phyloP scores from a whole-genome alignment of 2,113 vertebrate genomes.

The Channa maculata region DNA sequence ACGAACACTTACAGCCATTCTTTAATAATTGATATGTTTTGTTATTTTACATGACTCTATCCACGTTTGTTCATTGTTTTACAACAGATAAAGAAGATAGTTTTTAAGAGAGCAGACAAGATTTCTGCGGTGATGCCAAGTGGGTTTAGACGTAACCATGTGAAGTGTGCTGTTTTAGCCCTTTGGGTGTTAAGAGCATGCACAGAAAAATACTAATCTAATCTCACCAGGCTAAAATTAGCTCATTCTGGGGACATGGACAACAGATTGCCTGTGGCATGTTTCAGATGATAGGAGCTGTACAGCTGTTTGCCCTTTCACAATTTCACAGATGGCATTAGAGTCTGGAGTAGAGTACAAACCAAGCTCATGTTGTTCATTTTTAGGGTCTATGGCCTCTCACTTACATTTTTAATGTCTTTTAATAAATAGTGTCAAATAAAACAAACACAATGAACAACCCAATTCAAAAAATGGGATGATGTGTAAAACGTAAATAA shows the following conservation, averaged over 20 bases:
- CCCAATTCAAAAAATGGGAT: too few relatives aligned
- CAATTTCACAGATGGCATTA: constrained; percentile 57
- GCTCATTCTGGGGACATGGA: constrained; percentile 47
- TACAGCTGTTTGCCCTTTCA: constrained; percentile 70
- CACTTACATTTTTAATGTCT: not conserved
- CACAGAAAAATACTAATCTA: constrained; percentile 72
- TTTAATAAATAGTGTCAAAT: not conserved
- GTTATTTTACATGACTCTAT: not conserved
- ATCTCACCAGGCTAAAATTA: constrained; percentile 69
- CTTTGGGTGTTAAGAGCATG: constrained; percentile 43
- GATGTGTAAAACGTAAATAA: too few relatives aligned
- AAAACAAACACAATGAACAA: not conserved
- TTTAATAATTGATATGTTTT: not conserved
- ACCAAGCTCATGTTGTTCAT: constrained; percentile 14
- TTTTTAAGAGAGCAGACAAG: constrained; percentile 4
- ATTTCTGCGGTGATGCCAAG: constrained; percentile 28
- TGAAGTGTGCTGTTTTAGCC: constrained; percentile 58
- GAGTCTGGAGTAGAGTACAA: constrained; percentile 21
- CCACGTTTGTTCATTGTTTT: not conserved
- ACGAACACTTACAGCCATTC: not conserved
- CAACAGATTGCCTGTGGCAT: constrained; percentile 54
- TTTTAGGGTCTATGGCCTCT: constrained; percentile 1
- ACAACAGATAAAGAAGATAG: accelerated
- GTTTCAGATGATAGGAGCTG: constrained; percentile 50
- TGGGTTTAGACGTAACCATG: constrained; percentile 28